phyloP scores from a whole-genome alignment of 1,140 invertebrate species.

The Oedothorax gibbosus region DNA sequence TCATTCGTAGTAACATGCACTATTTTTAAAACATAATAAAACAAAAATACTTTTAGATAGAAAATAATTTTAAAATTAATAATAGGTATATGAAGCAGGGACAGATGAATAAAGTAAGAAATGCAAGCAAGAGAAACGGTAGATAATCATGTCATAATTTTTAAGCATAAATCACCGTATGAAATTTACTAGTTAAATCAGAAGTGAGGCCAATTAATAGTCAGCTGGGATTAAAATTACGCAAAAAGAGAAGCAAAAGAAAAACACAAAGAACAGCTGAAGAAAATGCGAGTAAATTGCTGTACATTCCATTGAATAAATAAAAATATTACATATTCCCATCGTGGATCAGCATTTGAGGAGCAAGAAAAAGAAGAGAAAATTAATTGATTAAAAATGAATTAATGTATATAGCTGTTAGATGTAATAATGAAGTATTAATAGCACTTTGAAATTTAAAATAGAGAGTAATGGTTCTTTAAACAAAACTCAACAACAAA shows the following conservation, averaged over 20 bases:
- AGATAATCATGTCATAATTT: not conserved
- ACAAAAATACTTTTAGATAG: not conserved
- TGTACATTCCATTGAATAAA: constrained; percentile 2
- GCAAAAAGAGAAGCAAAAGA: constrained; percentile 27
- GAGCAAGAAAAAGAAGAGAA: constrained; percentile 30
- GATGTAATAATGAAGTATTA: no score
- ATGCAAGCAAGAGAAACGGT: not conserved
- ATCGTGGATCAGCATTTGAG: constrained; percentile 36
- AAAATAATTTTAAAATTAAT: not conserved
- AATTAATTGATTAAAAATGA: not conserved
- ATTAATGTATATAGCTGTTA: not conserved
- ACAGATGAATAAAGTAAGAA: not conserved
- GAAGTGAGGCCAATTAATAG: not conserved
- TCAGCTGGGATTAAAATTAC: constrained; percentile 33
- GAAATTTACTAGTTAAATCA: not conserved
- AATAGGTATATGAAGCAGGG: not conserved
- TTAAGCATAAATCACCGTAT: not conserved
- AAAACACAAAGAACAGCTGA: constrained; percentile 31
- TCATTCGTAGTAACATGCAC: constrained; percentile 20
- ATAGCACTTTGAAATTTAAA: no score
- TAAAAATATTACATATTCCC: constrained; percentile 38
- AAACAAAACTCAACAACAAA: no score
- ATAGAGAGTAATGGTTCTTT: no score
- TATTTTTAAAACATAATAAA: constrained; percentile 1
- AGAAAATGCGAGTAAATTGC: constrained; percentile 26